These are phyloP conservation scores for Eutolmus rufibarbis DNA, from an alignment of 2,888 invertebrate species.

Conservation along the genomic window DNA sequence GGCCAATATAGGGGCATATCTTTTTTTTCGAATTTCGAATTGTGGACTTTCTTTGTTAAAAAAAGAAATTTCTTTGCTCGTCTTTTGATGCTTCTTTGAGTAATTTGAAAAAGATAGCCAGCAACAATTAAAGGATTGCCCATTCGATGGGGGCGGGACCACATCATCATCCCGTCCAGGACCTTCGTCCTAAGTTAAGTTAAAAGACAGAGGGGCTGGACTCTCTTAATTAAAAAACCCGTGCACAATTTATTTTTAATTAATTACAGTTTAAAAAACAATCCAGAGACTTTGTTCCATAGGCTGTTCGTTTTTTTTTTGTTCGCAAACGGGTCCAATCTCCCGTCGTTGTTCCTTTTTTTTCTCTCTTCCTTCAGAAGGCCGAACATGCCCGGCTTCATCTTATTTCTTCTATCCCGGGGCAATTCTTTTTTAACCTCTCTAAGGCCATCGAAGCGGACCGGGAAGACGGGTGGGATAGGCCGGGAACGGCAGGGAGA, in stretches of 20 bases:
- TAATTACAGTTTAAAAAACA: constrained; percentile 34
- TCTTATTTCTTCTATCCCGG: not conserved
- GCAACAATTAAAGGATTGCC: not conserved
- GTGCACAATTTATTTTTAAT: constrained; percentile 38
- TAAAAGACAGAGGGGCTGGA: not conserved
- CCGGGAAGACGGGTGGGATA: not conserved
- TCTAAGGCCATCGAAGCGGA: not conserved
- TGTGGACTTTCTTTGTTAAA: not conserved
- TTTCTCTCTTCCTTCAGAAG: not conserved
- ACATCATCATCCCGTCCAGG: not conserved
- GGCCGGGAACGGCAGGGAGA: not conserved
- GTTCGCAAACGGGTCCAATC: not conserved
- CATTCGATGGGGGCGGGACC: not conserved
- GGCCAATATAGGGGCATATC: not conserved
- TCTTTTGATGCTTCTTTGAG: not conserved
- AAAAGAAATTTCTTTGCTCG: not conserved
- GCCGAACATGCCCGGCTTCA: not conserved
- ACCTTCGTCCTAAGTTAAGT: not conserved
- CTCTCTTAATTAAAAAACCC: constrained; percentile 31
- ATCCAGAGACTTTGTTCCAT: not conserved
- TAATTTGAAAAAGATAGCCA: not conserved
- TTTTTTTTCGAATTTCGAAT: not conserved
- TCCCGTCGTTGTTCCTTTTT: not conserved
- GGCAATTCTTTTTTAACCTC: constrained; percentile 37
- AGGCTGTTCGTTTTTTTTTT: not conserved